Base-by-base conservation (phyloP, 2,888 invertebrate genomes). In the Troides helena region DNA sequence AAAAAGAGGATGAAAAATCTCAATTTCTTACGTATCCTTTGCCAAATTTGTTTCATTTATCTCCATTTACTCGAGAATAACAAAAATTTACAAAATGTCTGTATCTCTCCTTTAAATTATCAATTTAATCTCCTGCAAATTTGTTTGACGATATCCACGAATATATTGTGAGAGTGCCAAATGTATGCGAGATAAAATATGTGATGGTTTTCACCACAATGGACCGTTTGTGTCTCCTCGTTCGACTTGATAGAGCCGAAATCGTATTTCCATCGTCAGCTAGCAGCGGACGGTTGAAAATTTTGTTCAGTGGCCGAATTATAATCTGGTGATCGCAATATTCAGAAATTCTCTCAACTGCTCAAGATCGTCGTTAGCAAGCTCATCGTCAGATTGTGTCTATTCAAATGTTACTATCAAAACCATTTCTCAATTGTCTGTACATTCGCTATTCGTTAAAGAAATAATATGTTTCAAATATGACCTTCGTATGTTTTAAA, bases 181-280 rank as follows among this genome's bases (percentile, higher is more conserved):
- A 23, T 62, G 50, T 56, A 36, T 21, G n/a, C n/a, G 17, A 25
- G 30, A 17, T 2, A 46, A 46, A 53, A 56, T 21, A 43, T 56
- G 39, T 21, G 18, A 14, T 36, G 46, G 8, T 25, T 30, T 46
- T 53, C 10, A 30, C 25, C 12, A 50, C 21, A 60, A n/a, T 30
- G 3, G 21, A n/a, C 36, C 6, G 23, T 66, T 66, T 50, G 3
- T 58, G 23, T 58, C 23, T n/a, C 10, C 23, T 1, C 23, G 23
- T 58, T 23, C 12, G 57, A 58, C 21, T 21, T 8, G 57, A 58
- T 25, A 14, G 23, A 53, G 57, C 2, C n/a, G 12, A 58, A 18
- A 30, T 58, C 57, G 36, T 68, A 68, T 58, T 17, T 62, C 68
- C 30, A 30, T 68, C 62, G n/a, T 58, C 68, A 30, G 57, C 17